phyloP scores from a whole-genome alignment of 2,888 invertebrate genomes.

The Hermodice carunculata region DNA sequence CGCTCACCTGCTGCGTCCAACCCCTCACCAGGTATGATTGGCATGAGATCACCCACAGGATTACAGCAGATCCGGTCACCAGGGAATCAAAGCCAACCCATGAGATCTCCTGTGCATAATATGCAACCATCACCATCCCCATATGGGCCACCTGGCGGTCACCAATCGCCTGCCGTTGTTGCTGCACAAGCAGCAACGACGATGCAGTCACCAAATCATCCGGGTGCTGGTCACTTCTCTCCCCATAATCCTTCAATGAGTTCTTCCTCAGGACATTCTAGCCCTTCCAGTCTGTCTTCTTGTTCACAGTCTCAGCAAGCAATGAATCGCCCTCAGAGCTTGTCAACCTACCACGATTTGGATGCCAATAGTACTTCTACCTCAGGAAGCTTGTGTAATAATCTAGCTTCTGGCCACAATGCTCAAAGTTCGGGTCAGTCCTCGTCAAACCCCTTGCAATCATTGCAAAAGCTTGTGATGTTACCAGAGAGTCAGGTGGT shows the following conservation, averaged over 20 bases:
- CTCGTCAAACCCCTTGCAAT: slow-evolving; percentile 56
- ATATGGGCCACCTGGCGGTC: background rate
- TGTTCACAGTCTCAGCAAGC: slow-evolving; percentile 2
- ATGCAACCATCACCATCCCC: slow-evolving; percentile 19
- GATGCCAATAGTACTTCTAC: no score
- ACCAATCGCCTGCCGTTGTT: slow-evolving; percentile 9
- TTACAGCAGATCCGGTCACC: slow-evolving; percentile 27
- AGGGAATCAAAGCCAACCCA: slow-evolving; percentile 22
- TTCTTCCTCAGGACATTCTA: slow-evolving; percentile 12
- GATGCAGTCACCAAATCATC: slow-evolving; percentile 16
- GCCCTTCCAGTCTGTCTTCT: slow-evolving; percentile 13
- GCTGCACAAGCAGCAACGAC: no score
- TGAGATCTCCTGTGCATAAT: slow-evolving; percentile 44
- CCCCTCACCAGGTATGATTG: slow-evolving; percentile 29
- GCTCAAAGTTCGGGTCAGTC: slow-evolving; percentile 36
- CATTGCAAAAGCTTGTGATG: slow-evolving; percentile 42
- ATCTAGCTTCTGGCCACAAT: slow-evolving; percentile 11
- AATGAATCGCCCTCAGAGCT: background rate
- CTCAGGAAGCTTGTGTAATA: no score
- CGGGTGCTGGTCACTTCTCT: slow-evolving; percentile 15
- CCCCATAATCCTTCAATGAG: slow-evolving; percentile 7
- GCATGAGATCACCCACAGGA: slow-evolving; percentile 50
- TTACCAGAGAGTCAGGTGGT: slow-evolving; percentile 37
- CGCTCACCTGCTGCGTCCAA: slow-evolving; percentile 3
- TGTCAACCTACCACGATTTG: background rate